These are phyloP conservation scores for Setipinna tenuifilis DNA, from an alignment of 2,797 vertebrate genomes.

Conservation along the genomic window DNA sequence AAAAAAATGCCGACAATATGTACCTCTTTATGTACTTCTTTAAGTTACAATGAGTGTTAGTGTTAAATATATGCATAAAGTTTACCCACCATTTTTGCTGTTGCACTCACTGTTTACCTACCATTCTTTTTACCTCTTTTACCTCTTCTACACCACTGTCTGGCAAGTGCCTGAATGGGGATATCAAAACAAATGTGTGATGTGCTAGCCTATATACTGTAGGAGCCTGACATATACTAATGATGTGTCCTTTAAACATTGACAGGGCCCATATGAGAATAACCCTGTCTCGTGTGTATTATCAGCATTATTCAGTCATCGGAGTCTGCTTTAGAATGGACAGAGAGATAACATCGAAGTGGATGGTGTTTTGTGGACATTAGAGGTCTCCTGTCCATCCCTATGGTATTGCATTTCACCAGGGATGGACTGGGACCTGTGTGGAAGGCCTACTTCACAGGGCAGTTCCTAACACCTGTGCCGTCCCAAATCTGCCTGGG, in stretches of 20 bases:
- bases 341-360: background rate
- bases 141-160: too few relatives aligned
- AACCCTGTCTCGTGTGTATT: background rate
- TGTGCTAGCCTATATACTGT: too few relatives aligned
- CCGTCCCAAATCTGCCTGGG: background rate
- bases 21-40: too few relatives aligned
- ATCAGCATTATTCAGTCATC: background rate
- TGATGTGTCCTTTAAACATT: background rate
- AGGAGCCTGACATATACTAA: background rate
- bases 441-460: slow-evolving; percentile 8
- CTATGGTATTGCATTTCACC: background rate
- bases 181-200: too few relatives aligned
- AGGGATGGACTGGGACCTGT: background rate
- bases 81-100: too few relatives aligned
- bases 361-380: background rate
- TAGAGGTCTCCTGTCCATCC: background rate
- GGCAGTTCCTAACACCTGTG: background rate
- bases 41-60: too few relatives aligned
- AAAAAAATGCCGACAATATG: too few relatives aligned
- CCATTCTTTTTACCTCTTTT: too few relatives aligned
- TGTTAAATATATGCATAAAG: too few relatives aligned
- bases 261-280: background rate
- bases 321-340: background rate
- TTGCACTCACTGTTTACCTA: too few relatives aligned
- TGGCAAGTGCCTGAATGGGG: too few relatives aligned